Evolutionary conservation across 2,888 invertebrate genomes (phyloP).

Genomic region (Phortica okadai): DNA sequence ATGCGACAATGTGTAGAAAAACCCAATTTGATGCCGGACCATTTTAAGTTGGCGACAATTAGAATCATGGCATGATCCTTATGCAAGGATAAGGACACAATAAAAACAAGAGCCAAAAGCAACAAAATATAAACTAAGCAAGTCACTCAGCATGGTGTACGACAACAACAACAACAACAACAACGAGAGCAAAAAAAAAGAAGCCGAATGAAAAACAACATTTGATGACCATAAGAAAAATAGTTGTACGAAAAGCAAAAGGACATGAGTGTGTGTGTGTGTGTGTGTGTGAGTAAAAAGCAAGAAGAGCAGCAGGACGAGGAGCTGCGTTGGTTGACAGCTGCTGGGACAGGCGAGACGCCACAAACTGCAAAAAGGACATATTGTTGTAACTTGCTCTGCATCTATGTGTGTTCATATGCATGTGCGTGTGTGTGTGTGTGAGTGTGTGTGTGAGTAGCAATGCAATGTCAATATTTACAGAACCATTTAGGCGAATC

Average conservation of each 20-base stretch:
- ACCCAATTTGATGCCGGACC: conserved; percentile 1
- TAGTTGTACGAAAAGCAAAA: neutral
- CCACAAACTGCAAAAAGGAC: conserved; percentile 16
- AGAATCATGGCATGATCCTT: conserved; percentile 15
- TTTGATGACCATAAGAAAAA: conserved; percentile 31
- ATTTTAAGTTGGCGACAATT: conserved; percentile 22
- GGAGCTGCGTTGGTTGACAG: neutral
- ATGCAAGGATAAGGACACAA: conserved; percentile 1
- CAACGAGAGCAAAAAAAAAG: neutral
- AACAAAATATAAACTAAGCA: conserved; percentile 26
- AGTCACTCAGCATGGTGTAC: neutral
- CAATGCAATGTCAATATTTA: conserved; percentile 30
- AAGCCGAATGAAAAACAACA: neutral
- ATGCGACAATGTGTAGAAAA: conserved; percentile 6
- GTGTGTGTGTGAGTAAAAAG: neutral
- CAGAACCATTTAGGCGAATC: conserved; percentile 32
- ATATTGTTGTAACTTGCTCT: neutral
- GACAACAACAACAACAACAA: neutral
- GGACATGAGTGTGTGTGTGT: neutral
- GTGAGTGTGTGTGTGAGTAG: conserved; percentile 11
- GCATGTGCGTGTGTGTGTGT: neutral
- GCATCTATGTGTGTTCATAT: neutral
- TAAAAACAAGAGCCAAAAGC: conserved; percentile 9
- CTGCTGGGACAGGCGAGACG: neutral
- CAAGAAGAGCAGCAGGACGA: neutral